phyloP scores from a whole-genome alignment of 2,113 vertebrate species.

The Callithrix jacchus region DNA sequence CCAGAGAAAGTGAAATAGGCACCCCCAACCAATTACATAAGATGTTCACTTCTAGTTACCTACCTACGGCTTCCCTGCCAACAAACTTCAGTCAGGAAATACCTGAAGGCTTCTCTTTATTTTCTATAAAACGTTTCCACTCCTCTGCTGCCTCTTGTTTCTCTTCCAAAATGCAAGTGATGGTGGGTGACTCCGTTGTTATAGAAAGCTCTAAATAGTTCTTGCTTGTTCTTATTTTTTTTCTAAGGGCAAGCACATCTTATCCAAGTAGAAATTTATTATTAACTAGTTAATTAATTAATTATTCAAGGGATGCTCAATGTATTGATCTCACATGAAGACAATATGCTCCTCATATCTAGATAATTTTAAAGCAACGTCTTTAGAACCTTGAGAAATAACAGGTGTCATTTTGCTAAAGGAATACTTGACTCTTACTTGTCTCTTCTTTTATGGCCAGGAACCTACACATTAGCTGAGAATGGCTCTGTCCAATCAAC shows the following conservation, averaged over 20 bases:
- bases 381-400: constrained; percentile 37
- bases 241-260: not conserved
- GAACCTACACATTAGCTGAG: not conserved
- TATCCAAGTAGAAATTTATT: not conserved
- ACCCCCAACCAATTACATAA: not conserved
- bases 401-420: constrained; percentile 10
- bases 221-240: not conserved
- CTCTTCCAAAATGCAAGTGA: not conserved
- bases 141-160: not conserved
- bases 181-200: not conserved
- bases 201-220: not conserved
- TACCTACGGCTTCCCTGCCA: not conserved
- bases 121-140: not conserved
- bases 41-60: not conserved
- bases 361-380: not conserved
- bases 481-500: constrained; percentile 51
- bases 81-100: not conserved
- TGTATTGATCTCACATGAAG: not conserved
- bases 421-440: constrained; percentile 43
- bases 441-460: constrained; percentile 38
- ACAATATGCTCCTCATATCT: not conserved
- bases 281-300: not conserved
- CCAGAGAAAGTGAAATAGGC: not conserved
- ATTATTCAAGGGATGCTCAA: not conserved
- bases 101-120: not conserved